phyloP scores from a whole-genome alignment of 2,888 invertebrate species.

The Protophormia terraenovae region DNA sequence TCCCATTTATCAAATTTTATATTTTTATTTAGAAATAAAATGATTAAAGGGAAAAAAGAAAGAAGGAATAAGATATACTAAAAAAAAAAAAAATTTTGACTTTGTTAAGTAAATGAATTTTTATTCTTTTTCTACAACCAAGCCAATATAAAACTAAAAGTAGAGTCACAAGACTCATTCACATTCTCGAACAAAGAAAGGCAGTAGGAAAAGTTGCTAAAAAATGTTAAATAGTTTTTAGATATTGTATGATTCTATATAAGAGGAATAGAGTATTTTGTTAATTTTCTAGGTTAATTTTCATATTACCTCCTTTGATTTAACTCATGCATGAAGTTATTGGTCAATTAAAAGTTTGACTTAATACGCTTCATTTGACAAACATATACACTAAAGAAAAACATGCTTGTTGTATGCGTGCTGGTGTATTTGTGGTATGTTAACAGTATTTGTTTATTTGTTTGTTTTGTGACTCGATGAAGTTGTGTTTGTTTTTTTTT shows the following conservation, averaged over 20 bases:
- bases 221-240: background rate
- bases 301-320: background rate
- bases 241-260: background rate
- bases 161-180: background rate
- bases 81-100: conserved; percentile 19
- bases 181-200: background rate
- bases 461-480: background rate
- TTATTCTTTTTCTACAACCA: background rate
- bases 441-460: background rate
- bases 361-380: conserved; percentile 78
- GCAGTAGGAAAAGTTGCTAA: background rate
- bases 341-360: conserved; percentile 78
- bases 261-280: too few relatives aligned
- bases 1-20: conserved; percentile 65
- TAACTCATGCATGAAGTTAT: conserved; percentile 72
- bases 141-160: background rate
- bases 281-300: too few relatives aligned
- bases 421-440: background rate
- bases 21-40: conserved; percentile 7
- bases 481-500: background rate
- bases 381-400: conserved; percentile 46
- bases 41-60: background rate
- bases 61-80: background rate
- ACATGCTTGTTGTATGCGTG: background rate
- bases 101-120: conserved; percentile 29